phyloP scores from a whole-genome alignment of 2,888 invertebrate species.

The Ectropis crepuscularia region DNA sequence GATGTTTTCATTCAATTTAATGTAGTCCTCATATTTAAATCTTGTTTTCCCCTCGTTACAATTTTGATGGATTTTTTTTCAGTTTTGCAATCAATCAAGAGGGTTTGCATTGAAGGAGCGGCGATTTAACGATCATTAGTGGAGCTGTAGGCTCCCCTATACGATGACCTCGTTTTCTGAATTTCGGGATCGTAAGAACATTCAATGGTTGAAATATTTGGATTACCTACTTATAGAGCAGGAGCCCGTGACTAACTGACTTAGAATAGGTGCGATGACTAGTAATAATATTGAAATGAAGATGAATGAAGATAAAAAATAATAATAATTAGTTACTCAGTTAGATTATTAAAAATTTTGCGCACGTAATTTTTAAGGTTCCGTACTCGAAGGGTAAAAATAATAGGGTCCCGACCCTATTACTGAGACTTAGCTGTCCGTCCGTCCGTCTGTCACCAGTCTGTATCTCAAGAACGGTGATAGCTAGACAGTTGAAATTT shows the following conservation, averaged over 20 bases:
- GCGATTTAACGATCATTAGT: slow-evolving; percentile 36
- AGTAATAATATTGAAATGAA: no score
- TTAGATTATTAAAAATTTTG: no score
- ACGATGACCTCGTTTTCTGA: slow-evolving; percentile 7
- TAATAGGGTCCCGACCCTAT: no score
- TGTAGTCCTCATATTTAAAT: slow-evolving; percentile 7
- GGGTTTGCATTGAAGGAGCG: slow-evolving; percentile 31
- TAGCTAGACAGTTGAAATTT: no score
- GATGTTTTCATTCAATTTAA: slow-evolving; percentile 7
- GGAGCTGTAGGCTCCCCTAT: neutral
- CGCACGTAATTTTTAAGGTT: no score
- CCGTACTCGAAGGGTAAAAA: no score
- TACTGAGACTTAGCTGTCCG: no score
- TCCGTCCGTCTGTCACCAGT: no score
- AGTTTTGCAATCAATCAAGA: slow-evolving; percentile 40
- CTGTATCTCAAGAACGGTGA: no score
- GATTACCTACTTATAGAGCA: neutral
- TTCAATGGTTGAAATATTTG: neutral
- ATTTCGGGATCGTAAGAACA: slow-evolving; percentile 2
- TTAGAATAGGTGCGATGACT: neutral
- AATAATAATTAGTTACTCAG: no score
- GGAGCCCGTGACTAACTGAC: neutral
- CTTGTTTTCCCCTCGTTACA: slow-evolving; percentile 11
- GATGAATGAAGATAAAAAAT: no score
- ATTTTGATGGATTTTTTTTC: slow-evolving; percentile 25